Evolutionary conservation across 2,888 invertebrate genomes (phyloP), one percentile per base, ranked within the genome.

Genomic region (Acheta domesticus): DNA sequence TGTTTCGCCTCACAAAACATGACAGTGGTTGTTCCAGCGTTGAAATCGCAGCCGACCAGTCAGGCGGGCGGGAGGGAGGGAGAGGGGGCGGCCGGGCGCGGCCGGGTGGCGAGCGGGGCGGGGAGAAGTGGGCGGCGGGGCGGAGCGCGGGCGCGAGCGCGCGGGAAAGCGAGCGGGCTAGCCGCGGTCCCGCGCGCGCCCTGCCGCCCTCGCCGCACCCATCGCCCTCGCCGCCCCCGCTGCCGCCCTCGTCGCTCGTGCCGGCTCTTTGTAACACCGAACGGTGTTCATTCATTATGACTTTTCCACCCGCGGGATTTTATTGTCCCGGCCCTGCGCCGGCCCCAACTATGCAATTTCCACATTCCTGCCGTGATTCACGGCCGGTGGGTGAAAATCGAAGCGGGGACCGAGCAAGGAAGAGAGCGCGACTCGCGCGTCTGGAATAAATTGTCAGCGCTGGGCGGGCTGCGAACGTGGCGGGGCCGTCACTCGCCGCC

Each of bases 231-330:
- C 36, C 36, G 36, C 36, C 36, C 36, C 36, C 36, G 36, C 36
- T 36, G 36, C 62, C 62, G 36, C 62, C 62, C 62, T 14, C 62
- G 62, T 19, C 48, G 76, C 76, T 48, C 76, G 76, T 48, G 20
- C 20, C 20, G 12, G 79, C 80, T 79, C 80, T 80, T 80, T 80
- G 80, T 80, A 77, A 76, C 80, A 80, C 36, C 79, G 80, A 80
- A 79, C 79, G 80, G 80, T 80, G 80, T 79, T 79, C 80, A 79
- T 80, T 80, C 80, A 80, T 80, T 80, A 80, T 80, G 80, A 80
- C 79, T 80, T 80, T 80, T 80, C 75, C 79, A 77, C 79, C 77
- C 77, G 62, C 77, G 74, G 79, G 80, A 79, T 80, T 80, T 80
- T 80, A 80, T 80, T 80, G 80, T 80, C 77, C 78, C 75, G 77